A percentile compares a stretch with the other conserved stretches of the same genome.
These are phyloP conservation scores for Lutjanus campechanus DNA, from an alignment of 2,797 vertebrate genomes.

Conservation along the genomic window DNA sequence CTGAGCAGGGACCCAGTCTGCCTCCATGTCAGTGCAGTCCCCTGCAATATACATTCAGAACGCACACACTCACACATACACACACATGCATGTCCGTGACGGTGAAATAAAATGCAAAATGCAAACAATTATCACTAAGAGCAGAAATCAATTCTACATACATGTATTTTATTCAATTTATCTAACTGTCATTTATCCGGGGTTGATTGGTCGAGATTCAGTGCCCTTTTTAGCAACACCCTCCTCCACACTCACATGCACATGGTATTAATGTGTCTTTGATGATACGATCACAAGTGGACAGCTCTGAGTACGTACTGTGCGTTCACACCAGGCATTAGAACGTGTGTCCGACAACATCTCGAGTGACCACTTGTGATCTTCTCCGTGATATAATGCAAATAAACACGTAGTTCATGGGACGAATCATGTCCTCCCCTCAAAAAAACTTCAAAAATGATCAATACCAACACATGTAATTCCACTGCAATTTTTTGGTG, in stretches of 20 bases:
- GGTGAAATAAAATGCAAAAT: conserved; percentile 25
- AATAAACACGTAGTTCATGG: no score
- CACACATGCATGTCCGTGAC: background rate
- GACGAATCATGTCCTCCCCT: no score
- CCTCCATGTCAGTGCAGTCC: conserved; percentile 66
- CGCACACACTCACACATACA: conserved; percentile 7
- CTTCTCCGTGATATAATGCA: no score
- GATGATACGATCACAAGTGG: no score
- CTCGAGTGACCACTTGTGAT: no score
- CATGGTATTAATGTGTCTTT: background rate
- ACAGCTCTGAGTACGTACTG: no score
- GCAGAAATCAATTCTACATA: background rate
- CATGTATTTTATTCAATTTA: background rate
- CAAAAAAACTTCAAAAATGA: no score
- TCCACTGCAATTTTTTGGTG: no score
- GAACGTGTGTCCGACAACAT: no score
- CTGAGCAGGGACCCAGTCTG: conserved; percentile 75
- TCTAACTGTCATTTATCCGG: background rate
- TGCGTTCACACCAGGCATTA: no score
- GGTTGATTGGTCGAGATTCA: background rate
- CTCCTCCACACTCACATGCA: background rate
- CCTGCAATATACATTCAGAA: conserved; percentile 23
- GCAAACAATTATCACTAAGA: conserved; percentile 1
- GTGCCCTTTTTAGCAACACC: background rate
- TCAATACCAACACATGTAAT: no score